These are phyloP conservation scores for Salpingus planirostris DNA, from an alignment of 2,888 invertebrate species.

Conservation along the genomic window DNA sequence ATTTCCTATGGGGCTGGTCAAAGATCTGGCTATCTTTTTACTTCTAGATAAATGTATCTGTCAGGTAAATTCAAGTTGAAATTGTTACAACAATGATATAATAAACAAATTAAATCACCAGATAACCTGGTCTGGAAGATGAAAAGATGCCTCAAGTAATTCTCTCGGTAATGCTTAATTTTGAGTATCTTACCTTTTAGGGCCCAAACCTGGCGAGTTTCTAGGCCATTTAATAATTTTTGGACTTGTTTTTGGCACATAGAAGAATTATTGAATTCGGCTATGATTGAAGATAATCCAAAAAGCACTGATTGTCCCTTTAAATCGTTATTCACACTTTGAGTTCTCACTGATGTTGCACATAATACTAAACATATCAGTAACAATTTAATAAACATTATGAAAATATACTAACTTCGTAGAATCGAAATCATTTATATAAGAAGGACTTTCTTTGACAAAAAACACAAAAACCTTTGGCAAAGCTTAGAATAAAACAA, in stretches of 20 bases:
- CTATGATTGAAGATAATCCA: conserved; percentile 23
- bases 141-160: background rate
- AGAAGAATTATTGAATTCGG: conserved; percentile 12
- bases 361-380: background rate
- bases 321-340: conserved; percentile 17
- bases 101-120: background rate
- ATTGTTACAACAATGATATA: too few species aligned
- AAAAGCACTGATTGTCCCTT: conserved; percentile 25
- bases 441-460: too few species aligned
- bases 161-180: background rate
- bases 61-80: too few species aligned
- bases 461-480: too few species aligned
- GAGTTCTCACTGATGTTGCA: too few species aligned
- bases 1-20: too few species aligned
- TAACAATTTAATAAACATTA: background rate
- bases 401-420: background rate
- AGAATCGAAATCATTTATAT: too few species aligned
- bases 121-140: background rate
- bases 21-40: too few species aligned
- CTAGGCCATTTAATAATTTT: conserved; percentile 21
- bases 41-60: too few species aligned
- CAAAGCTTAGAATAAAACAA: too few species aligned
- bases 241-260: conserved; percentile 22
- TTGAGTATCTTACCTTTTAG: conserved; percentile 33
- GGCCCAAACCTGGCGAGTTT: conserved; percentile 28